Evolutionary conservation across 2,888 invertebrate genomes (phyloP).

Genomic region (Disparrhopalites patrizii): DNA sequence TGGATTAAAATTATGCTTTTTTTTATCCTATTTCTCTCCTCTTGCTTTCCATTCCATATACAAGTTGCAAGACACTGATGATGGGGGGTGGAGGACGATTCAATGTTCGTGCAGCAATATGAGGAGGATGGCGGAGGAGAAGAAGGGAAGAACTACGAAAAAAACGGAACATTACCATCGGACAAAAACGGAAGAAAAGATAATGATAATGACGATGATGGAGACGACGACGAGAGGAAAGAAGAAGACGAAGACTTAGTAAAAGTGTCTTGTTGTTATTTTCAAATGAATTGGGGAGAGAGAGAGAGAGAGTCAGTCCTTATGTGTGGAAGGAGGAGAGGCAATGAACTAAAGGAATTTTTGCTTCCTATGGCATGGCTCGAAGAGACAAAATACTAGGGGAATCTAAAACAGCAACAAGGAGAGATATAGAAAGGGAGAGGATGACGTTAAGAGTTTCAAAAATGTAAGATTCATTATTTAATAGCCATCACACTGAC

Average conservation of each 20-base stretch:
- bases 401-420: constrained; percentile 13
- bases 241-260: neutral
- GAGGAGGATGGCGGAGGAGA: too few relatives aligned
- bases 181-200: neutral
- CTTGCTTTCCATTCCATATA: too few relatives aligned
- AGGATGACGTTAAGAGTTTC: constrained; percentile 10
- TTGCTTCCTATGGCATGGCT: constrained; percentile 25
- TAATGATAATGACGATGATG: neutral
- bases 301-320: too few relatives aligned
- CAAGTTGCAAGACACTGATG: too few relatives aligned
- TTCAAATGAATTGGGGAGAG: too few relatives aligned
- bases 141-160: too few relatives aligned
- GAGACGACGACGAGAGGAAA: neutral
- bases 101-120: too few relatives aligned
- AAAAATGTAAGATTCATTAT: constrained; percentile 26
- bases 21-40: neutral
- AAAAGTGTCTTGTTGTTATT: constrained; percentile 1
- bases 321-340: neutral
- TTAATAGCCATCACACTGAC: constrained; percentile 34
- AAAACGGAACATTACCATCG: too few relatives aligned
- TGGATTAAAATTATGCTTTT: constrained; percentile 13
- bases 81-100: too few relatives aligned
- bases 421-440: constrained; percentile 20
- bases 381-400: constrained; percentile 24
- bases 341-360: constrained; percentile 28